Evolutionary conservation across 1,140 invertebrate species (phyloP).

Genomic region (Drosophila leontia): DNA sequence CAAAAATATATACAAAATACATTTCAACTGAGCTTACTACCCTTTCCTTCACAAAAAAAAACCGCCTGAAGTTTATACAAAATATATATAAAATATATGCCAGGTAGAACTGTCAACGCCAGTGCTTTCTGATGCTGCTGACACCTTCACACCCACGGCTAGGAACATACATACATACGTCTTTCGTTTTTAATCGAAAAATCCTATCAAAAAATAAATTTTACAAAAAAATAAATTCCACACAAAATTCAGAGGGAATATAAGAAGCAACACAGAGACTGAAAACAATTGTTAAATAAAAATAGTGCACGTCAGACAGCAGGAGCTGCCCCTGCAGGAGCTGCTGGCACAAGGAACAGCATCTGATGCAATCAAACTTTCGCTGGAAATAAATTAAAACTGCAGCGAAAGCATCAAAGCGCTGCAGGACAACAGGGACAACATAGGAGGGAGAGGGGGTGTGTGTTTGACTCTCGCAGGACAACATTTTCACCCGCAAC

Average conservation of each 20-base stretch:
- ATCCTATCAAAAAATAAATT: constrained; percentile 46
- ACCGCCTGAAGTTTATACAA: neutral
- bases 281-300: constrained; percentile 29
- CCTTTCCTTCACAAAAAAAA: neutral
- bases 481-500: constrained; percentile 15
- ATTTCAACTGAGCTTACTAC: no score
- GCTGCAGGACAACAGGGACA: constrained; percentile 8
- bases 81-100: neutral
- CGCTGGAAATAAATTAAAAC: constrained; percentile 53
- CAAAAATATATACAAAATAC: no score
- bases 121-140: neutral
- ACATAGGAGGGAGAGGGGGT: neutral
- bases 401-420: constrained; percentile 43
- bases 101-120: constrained; percentile 3
- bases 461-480: neutral
- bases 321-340: neutral
- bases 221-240: constrained; percentile 16
- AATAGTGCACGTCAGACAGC: constrained; percentile 10
- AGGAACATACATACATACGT: neutral
- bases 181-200: constrained; percentile 64
- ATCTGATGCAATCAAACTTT: constrained; percentile 55
- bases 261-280: neutral
- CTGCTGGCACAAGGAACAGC: constrained; percentile 12
- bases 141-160: neutral
- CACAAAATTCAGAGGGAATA: neutral